Percentiles rank a stretch among this genome's conserved stretches.
phyloP scores from a whole-genome alignment of 2,113 vertebrate species.

The Gallinago undulata region DNA sequence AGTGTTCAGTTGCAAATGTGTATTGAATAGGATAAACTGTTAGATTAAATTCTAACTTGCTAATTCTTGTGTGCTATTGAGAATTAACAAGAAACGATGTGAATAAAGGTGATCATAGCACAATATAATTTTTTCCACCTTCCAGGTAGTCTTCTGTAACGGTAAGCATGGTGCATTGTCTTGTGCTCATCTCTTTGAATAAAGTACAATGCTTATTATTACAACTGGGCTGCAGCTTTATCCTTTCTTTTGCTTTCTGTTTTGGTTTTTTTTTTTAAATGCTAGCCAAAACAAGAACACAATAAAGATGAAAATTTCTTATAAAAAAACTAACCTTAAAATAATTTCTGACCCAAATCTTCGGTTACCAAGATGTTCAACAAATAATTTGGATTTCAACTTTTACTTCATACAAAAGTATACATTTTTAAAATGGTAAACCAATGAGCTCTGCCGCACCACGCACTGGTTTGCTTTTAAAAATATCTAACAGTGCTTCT shows the following conservation, averaged over 20 bases:
- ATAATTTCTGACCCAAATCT: not conserved
- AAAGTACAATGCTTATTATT: not conserved
- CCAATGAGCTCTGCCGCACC: fast-evolving
- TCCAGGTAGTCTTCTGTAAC: not conserved
- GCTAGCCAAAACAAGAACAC: not conserved
- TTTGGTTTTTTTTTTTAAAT: not conserved
- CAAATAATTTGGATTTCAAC: not conserved
- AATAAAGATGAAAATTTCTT: not conserved
- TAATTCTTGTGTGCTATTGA: not conserved
- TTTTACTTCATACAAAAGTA: not conserved
- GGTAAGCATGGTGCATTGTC: not conserved
- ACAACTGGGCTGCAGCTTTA: not conserved
- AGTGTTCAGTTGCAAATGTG: not conserved
- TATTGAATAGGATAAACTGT: not conserved
- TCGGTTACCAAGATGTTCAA: not conserved
- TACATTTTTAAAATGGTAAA: not conserved
- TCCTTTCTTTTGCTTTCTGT: not conserved
- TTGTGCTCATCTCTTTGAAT: not conserved
- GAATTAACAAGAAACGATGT: not conserved
- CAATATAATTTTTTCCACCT: not conserved
- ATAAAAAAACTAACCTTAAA: not conserved
- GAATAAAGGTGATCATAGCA: not conserved
- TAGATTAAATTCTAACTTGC: not conserved
- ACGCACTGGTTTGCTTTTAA: not conserved
- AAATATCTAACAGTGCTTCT: not conserved